Evolutionary conservation across 2,113 vertebrate species (phyloP).

Genomic region (Bettongia penicillata): DNA sequence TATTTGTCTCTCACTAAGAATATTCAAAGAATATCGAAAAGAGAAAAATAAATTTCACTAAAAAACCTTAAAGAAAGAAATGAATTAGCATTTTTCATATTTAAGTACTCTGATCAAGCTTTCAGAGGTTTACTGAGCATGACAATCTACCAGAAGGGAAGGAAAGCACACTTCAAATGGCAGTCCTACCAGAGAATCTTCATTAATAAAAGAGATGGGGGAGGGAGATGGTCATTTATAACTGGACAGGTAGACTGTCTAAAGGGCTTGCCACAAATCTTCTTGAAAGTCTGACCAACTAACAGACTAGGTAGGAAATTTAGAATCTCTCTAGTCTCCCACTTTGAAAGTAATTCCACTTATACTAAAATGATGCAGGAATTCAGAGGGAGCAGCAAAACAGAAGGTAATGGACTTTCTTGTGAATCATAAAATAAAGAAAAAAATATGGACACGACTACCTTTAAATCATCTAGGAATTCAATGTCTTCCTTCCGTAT

Average conservation of each 20-base stretch:
- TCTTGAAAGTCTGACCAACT: neutral
- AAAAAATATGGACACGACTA: constrained; percentile 65
- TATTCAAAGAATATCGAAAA: neutral
- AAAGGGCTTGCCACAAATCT: neutral
- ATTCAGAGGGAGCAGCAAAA: neutral
- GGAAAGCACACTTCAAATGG: neutral
- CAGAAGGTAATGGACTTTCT: constrained; percentile 17
- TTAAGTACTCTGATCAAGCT: neutral
- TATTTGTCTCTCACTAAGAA: neutral
- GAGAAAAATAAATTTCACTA: neutral
- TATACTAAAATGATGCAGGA: neutral
- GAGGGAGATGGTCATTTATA: neutral
- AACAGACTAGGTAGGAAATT: too few species aligned
- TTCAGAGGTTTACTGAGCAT: neutral
- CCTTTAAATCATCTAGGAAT: constrained; percentile 91
- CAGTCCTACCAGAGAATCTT: neutral
- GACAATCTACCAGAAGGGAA: neutral
- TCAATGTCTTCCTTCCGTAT: constrained; percentile 89
- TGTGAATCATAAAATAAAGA: neutral
- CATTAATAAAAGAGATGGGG: neutral
- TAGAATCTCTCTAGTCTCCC: neutral
- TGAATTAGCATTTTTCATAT: neutral
- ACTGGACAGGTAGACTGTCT: neutral
- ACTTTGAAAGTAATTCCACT: neutral
- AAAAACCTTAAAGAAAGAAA: neutral